These are phyloP conservation scores for Protobothrops flavoviridis DNA, from an alignment of 2,113 vertebrate genomes.

Conservation along the genomic window DNA sequence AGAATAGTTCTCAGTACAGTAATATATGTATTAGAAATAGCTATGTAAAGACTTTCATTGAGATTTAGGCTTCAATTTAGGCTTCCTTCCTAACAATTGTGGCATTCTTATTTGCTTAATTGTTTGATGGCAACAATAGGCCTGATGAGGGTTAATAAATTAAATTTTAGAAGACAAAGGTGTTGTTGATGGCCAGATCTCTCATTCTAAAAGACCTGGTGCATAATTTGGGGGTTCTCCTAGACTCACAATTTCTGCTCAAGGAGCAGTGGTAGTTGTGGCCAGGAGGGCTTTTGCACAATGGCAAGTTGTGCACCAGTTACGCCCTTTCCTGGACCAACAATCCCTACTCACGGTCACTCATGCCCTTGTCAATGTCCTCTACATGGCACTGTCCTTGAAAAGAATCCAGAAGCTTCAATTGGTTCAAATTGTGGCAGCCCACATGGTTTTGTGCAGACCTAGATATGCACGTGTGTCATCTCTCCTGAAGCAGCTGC, in stretches of 20 bases:
- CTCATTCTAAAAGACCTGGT: background rate
- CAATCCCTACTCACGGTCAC: background rate
- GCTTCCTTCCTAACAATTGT: constrained; percentile 40
- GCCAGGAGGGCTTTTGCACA: background rate
- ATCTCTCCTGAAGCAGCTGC: background rate
- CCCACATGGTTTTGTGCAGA: background rate
- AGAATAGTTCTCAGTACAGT: background rate
- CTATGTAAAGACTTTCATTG: constrained; percentile 13
- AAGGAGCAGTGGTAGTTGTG: background rate
- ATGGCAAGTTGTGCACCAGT: background rate
- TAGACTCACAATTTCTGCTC: background rate
- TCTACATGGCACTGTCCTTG: background rate
- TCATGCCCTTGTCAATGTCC: background rate
- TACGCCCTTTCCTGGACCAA: background rate
- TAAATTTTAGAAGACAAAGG: background rate
- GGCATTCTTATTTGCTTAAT: constrained; percentile 19
- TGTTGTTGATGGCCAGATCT: background rate
- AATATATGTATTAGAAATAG: background rate
- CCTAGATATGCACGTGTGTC: background rate
- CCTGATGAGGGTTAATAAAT: background rate
- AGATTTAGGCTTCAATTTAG: constrained; percentile 38
- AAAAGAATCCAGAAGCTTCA: background rate
- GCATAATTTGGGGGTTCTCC: background rate
- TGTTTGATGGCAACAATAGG: constrained; percentile 8
- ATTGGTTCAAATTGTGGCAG: background rate